These are phyloP conservation scores for Pomatorhinus ruficollis DNA, from an alignment of 2,113 vertebrate species.

Conservation along the genomic window DNA sequence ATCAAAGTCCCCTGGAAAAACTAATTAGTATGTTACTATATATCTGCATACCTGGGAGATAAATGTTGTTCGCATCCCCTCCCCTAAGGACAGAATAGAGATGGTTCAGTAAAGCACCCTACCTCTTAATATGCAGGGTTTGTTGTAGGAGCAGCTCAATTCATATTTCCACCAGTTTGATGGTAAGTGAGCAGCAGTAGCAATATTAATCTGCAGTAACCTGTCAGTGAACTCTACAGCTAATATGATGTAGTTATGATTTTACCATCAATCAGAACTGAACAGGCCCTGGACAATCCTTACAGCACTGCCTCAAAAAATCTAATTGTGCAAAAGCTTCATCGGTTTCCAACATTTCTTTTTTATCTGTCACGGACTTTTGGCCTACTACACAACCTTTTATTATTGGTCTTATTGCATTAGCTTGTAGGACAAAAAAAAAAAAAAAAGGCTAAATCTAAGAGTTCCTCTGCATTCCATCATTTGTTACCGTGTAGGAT, in stretches of 20 bases:
- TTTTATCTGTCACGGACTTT: constrained; percentile 86
- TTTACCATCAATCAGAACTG: constrained; percentile 95
- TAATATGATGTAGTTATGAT: constrained; percentile 98
- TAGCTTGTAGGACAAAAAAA: constrained; percentile 84
- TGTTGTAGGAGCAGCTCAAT: constrained; percentile 79
- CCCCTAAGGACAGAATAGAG: constrained; percentile 54
- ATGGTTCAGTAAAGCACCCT: constrained; percentile 67
- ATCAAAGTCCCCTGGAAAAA: constrained; percentile 28
- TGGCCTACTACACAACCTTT: constrained; percentile 84
- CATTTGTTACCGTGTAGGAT: constrained; percentile 83
- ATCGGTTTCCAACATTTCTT: constrained; percentile 95
- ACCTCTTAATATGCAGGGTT: constrained; percentile 80
- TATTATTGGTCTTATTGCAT: constrained; percentile 88
- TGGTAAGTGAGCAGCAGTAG: constrained; percentile 89
- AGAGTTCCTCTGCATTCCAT: constrained; percentile 86
- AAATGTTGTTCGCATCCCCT: constrained; percentile 72
- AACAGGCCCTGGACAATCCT: constrained; percentile 89
- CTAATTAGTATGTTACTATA: constrained; percentile 52
- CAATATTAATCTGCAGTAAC: constrained; percentile 93
- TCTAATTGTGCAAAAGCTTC: constrained; percentile 97
- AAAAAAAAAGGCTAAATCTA: constrained; percentile 79
- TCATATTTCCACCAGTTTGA: constrained; percentile 82
- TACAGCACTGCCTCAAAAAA: constrained; percentile 89
- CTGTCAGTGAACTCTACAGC: constrained; percentile 93
- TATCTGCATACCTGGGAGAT: constrained; percentile 62